Percentiles rank a stretch among this genome's conserved stretches.
Evolutionary conservation across 2,888 invertebrate species (phyloP).

Genomic region (Onthophagus sagittarius): DNA sequence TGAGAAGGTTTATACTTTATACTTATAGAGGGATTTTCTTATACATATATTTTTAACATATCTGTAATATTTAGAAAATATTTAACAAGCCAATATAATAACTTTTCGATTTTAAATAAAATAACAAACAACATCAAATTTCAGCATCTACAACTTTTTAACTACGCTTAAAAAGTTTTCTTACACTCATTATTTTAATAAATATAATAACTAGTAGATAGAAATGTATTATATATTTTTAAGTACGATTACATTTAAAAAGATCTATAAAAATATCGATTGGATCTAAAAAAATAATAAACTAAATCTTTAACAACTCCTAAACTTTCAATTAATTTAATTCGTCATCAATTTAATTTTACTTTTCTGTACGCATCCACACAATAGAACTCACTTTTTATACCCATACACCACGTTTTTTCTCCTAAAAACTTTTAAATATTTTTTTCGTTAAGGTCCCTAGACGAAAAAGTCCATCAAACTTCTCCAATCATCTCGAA

Average conservation of each 20-base stretch:
- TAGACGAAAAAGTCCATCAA: background rate
- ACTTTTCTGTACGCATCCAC: too few species aligned
- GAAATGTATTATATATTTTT: background rate
- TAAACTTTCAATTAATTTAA: too few species aligned
- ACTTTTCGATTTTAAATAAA: background rate
- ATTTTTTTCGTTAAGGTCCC: background rate
- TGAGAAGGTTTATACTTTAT: background rate
- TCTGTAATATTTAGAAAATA: background rate
- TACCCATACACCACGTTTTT: background rate
- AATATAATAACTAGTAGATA: too few species aligned
- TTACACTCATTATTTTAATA: too few species aligned
- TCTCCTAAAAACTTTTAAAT: background rate
- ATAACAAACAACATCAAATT: background rate
- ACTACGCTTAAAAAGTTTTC: too few species aligned
- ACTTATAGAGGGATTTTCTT: background rate
- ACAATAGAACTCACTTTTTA: background rate
- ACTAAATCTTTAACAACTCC: background rate
- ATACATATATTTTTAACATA: constrained; percentile 8
- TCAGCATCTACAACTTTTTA: too few species aligned
- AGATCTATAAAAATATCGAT: background rate
- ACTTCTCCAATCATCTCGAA: background rate
- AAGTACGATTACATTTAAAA: background rate
- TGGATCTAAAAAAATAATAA: background rate
- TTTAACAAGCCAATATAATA: background rate
- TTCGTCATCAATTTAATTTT: background rate